phyloP scores from a whole-genome alignment of 2,113 vertebrate species.

The Aplodontia rufa region DNA sequence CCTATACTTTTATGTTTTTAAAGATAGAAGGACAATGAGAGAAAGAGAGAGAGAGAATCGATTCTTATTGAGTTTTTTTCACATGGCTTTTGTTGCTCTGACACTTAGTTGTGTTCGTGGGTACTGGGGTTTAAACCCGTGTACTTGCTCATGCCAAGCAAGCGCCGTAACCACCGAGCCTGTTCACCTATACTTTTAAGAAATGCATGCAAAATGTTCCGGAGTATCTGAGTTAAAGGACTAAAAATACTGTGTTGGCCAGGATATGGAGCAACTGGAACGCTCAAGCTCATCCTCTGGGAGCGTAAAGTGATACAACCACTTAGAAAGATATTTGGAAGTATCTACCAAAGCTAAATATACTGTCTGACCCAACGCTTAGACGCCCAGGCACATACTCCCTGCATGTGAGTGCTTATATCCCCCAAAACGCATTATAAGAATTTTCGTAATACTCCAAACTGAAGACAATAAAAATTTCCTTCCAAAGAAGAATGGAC shows the following conservation, averaged over 20 bases:
- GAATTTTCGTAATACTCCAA: neutral
- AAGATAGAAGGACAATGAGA: no score
- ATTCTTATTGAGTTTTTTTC: no score
- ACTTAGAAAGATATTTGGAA: constrained; percentile 5
- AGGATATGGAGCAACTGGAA: neutral
- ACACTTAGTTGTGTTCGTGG: no score
- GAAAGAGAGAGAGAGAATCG: no score
- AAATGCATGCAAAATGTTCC: neutral
- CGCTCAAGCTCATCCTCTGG: neutral
- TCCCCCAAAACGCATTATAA: neutral
- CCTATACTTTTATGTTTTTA: neutral
- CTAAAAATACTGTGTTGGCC: neutral
- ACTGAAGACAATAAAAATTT: neutral
- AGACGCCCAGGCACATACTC: neutral
- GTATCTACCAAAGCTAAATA: constrained; percentile 19
- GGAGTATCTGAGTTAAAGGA: neutral
- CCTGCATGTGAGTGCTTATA: neutral
- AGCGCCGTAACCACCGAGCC: no score
- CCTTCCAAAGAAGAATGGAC: neutral
- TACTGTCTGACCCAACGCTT: neutral
- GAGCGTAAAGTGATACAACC: constrained; percentile 25
- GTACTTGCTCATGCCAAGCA: no score
- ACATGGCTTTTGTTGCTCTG: no score
- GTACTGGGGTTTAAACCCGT: no score
- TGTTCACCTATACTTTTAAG: neutral